A percentile compares a stretch with the other conserved stretches of the same genome.
These are phyloP conservation scores for Dilophus febrilis DNA, from an alignment of 2,888 invertebrate genomes.

Conservation along the genomic window DNA sequence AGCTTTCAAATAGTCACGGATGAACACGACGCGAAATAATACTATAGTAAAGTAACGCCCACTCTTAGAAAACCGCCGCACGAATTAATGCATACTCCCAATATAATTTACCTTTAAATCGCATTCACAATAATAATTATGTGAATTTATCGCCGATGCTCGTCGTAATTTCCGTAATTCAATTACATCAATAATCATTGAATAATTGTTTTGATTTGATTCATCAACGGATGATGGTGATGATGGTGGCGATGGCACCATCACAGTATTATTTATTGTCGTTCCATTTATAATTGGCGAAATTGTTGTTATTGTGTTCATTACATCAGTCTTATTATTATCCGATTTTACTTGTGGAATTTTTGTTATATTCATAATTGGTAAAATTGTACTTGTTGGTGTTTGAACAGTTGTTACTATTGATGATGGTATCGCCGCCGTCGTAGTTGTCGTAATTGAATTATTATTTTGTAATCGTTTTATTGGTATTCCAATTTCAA, in stretches of 20 bases:
- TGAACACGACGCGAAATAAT: too few species aligned
- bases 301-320: conserved; percentile 2
- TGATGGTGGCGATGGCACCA: not conserved
- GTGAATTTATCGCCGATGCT: too few species aligned
- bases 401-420: conserved; percentile 2
- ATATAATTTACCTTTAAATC: conserved; percentile 33
- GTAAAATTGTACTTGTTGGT: conserved; percentile 3
- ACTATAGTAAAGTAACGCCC: not conserved
- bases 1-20: too few species aligned
- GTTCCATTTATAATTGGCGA: not conserved
- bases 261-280: not conserved
- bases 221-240: conserved; percentile 2
- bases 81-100: too few species aligned
- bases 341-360: conserved; percentile 2
- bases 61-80: too few species aligned
- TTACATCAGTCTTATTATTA: not conserved
- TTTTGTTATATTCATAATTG: too few species aligned
- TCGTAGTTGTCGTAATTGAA: conserved; percentile 3
- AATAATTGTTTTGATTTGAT: not conserved
- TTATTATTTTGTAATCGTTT: conserved; percentile 2
- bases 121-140: conserved; percentile 34
- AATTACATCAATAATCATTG: conserved; percentile 4
- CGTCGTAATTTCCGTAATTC: conserved; percentile 7
- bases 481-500: conserved; percentile 9
- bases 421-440: conserved; percentile 3